Percentiles rank a stretch among this genome's conserved stretches.
Conservation (phyloP, 2,797 vertebrate genomes). For the Sciurus carolinensis region DNA sequence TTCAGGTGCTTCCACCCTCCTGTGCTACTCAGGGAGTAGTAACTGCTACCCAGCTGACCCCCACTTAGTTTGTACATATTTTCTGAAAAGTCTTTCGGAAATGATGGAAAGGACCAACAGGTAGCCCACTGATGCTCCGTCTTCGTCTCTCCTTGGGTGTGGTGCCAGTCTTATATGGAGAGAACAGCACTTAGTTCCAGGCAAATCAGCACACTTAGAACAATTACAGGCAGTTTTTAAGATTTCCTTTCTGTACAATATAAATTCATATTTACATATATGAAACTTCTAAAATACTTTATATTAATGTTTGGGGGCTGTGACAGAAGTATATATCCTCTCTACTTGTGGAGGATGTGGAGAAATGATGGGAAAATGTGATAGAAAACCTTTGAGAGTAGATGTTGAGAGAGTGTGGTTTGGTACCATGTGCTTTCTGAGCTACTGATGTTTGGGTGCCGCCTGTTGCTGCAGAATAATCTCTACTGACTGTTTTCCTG, state of each 20-base stretch:
- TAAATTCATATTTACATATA: conserved; percentile 68
- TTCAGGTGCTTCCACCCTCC: not conserved
- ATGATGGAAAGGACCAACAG: not conserved
- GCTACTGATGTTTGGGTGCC: not conserved
- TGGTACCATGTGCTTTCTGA: not conserved
- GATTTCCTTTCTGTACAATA: conserved; percentile 51
- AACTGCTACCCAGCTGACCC: rapidly evolving
- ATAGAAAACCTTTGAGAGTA: not conserved
- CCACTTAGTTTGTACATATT: not conserved
- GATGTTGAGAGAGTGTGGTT: too few species aligned
- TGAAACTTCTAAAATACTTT: conserved; percentile 49
- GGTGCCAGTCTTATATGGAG: not conserved
- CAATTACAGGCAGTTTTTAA: not conserved
- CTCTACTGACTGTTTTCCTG: not conserved
- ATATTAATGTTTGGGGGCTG: not conserved
- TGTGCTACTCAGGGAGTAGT: not conserved
- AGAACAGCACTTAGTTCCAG: not conserved
- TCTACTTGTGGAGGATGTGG: not conserved
- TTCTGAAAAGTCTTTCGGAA: not conserved
- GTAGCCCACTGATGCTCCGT: rapidly evolving
- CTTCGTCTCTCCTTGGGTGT: not conserved
- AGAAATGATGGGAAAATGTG: not conserved
- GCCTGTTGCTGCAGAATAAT: not conserved
- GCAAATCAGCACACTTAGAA: not conserved
- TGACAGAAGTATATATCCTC: not conserved